phyloP scores from a whole-genome alignment of 53 echinoderm and acorn worm species.

The Hippasteria phrygiana region DNA sequence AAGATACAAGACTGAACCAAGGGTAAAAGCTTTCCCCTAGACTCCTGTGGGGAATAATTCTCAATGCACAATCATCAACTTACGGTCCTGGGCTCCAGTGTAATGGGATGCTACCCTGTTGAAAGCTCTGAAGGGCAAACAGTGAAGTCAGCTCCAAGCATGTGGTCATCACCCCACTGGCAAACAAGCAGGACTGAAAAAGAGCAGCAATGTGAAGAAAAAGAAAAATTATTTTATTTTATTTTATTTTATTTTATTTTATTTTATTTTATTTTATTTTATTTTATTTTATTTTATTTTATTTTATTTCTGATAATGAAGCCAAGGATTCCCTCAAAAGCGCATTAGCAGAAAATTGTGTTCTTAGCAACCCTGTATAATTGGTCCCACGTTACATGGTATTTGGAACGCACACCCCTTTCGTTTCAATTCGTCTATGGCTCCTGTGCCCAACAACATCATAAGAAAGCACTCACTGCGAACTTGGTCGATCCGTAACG shows the following conservation, averaged over 20 bases:
- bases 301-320: too few relatives aligned
- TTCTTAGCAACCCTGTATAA: too few relatives aligned
- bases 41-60: neutral
- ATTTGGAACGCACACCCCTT: neutral
- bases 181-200: conserved; percentile 76
- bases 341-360: too few relatives aligned
- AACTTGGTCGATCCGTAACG: conserved; percentile 85
- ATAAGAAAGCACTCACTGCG: conserved; percentile 66
- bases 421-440: neutral
- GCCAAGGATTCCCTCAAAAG: too few relatives aligned
- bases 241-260: too few relatives aligned
- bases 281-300: too few relatives aligned
- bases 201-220: neutral
- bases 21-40: too few relatives aligned
- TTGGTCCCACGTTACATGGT: too few relatives aligned
- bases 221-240: too few relatives aligned
- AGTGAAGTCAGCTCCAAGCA: conserved; percentile 63
- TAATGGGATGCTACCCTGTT: conserved; percentile 25
- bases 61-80: neutral
- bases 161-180: conserved; percentile 68
- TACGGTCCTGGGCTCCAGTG: conserved; percentile 61
- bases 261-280: too few relatives aligned
- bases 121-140: conserved; percentile 33
- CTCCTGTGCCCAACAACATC: neutral
- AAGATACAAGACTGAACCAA: too few relatives aligned